A percentile compares a stretch with the other conserved stretches of the same genome.
These are phyloP conservation scores for Otus sunia DNA, from an alignment of 2,113 vertebrate genomes.

Conservation along the genomic window DNA sequence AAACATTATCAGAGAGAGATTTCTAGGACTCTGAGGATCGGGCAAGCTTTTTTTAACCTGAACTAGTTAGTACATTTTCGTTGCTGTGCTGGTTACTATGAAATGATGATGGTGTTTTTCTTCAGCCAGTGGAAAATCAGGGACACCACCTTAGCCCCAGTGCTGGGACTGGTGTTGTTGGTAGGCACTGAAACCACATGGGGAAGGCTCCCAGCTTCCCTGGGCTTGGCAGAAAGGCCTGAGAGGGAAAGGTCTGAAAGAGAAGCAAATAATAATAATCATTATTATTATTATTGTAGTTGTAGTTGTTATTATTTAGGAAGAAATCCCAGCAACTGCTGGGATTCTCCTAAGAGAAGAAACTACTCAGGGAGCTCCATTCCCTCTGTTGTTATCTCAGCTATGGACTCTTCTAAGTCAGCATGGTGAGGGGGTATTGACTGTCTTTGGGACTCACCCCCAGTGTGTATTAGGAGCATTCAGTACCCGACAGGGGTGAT, in stretches of 20 bases:
- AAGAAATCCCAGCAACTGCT: not conserved
- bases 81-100: not conserved
- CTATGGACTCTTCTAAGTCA: not conserved
- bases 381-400: not conserved
- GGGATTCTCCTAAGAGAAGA: not conserved
- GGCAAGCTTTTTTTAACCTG: not conserved
- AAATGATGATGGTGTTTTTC: not conserved
- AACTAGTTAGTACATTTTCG: not conserved
- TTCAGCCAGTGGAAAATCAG: not conserved
- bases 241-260: not conserved
- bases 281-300: too few relatives aligned
- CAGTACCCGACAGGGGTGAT: not conserved
- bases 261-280: not conserved
- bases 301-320: not conserved
- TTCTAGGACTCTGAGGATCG: slow-evolving; percentile 3
- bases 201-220: not conserved
- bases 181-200: not conserved
- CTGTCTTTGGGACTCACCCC: not conserved
- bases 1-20: slow-evolving; percentile 33
- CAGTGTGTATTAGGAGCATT: not conserved
- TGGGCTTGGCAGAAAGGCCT: not conserved
- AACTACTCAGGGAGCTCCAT: not conserved
- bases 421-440: accelerated
- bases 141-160: not conserved
- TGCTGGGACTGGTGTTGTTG: not conserved